phyloP scores from a whole-genome alignment of 2,797 vertebrate species.

The Podargus strigoides region DNA sequence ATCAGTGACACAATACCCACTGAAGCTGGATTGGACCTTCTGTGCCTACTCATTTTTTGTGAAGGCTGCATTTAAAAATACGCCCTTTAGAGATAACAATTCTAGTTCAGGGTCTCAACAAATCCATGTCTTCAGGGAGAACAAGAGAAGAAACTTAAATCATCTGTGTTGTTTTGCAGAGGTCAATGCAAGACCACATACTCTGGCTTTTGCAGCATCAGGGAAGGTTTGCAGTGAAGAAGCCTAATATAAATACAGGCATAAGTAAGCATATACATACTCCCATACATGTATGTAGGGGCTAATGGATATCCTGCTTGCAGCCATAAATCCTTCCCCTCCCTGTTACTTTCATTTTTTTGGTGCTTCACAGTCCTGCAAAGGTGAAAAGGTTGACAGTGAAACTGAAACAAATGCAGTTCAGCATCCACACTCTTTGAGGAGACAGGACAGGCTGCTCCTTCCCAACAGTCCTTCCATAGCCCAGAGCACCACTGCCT shows the following conservation, averaged over 20 bases:
- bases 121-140: not conserved
- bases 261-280: not conserved
- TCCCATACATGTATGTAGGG: not conserved
- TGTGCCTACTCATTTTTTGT: not conserved
- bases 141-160: not conserved
- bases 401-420: not conserved
- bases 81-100: not conserved
- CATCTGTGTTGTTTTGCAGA: not conserved
- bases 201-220: not conserved
- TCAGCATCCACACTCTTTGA: rapidly evolving
- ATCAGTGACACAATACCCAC: not conserved
- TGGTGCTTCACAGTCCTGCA: not conserved
- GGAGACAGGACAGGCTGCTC: not conserved
- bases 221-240: not conserved
- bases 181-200: not conserved
- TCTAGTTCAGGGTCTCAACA: not conserved
- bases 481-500: not conserved
- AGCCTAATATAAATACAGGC: not conserved
- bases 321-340: not conserved
- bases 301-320: not conserved
- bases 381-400: not conserved
- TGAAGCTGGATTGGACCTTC: not conserved
- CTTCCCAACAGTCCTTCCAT: not conserved
- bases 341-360: not conserved
- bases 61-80: conserved; percentile 12